Evolutionary conservation across 2,113 vertebrate genomes (phyloP), one percentile per base, ranked within the genome.

Genomic region (Corythaeola cristata): DNA sequence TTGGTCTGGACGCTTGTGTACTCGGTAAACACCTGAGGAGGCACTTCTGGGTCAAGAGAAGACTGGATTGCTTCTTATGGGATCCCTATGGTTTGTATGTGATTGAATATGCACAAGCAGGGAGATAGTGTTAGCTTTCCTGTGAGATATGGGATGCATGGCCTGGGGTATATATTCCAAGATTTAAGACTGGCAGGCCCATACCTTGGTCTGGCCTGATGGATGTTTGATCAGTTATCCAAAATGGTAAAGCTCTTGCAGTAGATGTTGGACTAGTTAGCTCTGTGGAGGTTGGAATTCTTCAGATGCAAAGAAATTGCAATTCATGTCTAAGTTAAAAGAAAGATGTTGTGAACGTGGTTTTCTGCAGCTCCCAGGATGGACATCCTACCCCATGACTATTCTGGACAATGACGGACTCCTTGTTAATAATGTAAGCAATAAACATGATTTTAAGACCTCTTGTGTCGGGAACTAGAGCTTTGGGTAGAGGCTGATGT

Each of bases 401-500:
- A 5, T 56, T 80, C 33, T 30, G 50, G 27, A 30, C 16, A 92
- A 17, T 22, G 15, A 8, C 12, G 62, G 3, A 11, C 13, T 59
- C 1, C 9, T 68, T 60, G 33, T 59, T 59, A 32, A 63, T 23
- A 41, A 41, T 11, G 3, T 8, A 21, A 53, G 32, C 20, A 27
- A 58, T 16, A 87, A 77, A 76, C 0, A 12, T 1, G 0, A 23
- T 32, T 79, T 88, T 76, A 90, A 73, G 28, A 27, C 9, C 11
- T 6, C 2, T 23, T 21, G 13, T n/a, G 13, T 33, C 22, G 1
- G 1, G 24, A 49, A 45, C 10, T 21, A 3, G 2, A 66, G 22
- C 3, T 93, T 67, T 78, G 64, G 19, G 13, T 15, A 11, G 27
- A 17, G 19, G 12, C 2, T 37, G 23, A 20, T 47, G 15, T 27